Base-by-base conservation (phyloP, 2,888 invertebrate species). In the Caenorhabditis sinica region DNA sequence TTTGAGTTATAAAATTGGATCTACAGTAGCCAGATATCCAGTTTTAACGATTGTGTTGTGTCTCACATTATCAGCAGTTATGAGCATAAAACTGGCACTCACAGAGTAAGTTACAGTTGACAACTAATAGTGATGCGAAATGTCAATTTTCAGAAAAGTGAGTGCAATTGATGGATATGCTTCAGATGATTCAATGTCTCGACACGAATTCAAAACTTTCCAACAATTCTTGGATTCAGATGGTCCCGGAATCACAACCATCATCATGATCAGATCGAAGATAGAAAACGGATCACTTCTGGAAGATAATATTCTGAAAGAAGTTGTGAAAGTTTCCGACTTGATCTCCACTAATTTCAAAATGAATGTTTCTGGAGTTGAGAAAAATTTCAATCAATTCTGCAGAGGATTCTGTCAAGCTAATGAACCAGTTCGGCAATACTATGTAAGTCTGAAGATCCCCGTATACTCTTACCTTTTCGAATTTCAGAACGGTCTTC, bases 351-450 rank as follows among this genome's bases (percentile, higher is more conserved):
- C 80, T 2, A 71, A 66, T 53, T 85, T 85, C 61, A 81, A 82
- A 72, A 53, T 85, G 61, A 85, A 85, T 61, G 73, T 73, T 17
- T 77, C 76, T 25, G 85, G 85, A 5, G 77, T 73, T 17, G 81
- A 82, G 63, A 81, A 58, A 36, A 77, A 77, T 33, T 90, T 89
- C 75, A 72, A 80, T 58, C 82, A 91, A 45, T 90, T 91, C 61
- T 90, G 90, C 69, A 75, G 83, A 13, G 89, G 90, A 51, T 90
- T 90, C 77, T 90, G 90, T 82, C 88, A 88, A 56, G 85, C 90
- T 9, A 90, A 90, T 77, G 90, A 90, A 53, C 90, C 90, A 8
- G 89, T 90, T 58, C 61, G 82, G 3, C 87, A 89, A 71, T 90
- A 73, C 33, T 86, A 80, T 77, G 86, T 83, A 25, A 69, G 72